Evolutionary conservation across 2,113 vertebrate genomes (phyloP).

Genomic region (Sinocyclocheilus rhinocerous): DNA sequence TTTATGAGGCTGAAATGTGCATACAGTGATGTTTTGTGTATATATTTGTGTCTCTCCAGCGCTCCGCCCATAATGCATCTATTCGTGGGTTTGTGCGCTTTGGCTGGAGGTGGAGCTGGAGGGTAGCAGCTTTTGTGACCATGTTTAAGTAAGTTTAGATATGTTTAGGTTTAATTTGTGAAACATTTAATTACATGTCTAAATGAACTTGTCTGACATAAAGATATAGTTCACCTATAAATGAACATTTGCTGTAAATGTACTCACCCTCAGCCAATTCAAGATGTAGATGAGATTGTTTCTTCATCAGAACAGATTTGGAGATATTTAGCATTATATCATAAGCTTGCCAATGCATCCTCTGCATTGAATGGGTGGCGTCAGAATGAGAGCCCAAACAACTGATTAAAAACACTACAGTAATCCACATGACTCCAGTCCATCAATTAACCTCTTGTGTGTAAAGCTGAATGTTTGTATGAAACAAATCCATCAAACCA

Average conservation of each 20-base stretch:
- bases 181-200: neutral
- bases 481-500: neutral
- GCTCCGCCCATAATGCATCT: constrained; percentile 85
- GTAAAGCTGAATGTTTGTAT: too few relatives aligned
- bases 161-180: neutral
- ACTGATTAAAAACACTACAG: neutral
- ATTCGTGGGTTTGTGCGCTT: constrained; percentile 88
- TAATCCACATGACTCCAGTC: neutral
- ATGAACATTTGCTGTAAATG: neutral
- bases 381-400: neutral
- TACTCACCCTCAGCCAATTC: neutral
- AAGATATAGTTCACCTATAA: neutral
- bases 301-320: neutral
- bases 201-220: neutral
- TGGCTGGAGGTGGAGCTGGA: constrained; percentile 96
- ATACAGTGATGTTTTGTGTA: neutral
- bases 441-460: neutral
- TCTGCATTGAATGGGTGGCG: neutral
- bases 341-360: neutral
- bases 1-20: neutral
- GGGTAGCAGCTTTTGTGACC: constrained; percentile 82
- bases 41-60: constrained; percentile 70
- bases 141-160: constrained; percentile 86
- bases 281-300: too few relatives aligned
- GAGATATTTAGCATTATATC: neutral